phyloP scores from a whole-genome alignment of 1,140 invertebrate genomes.

The Plodia interpunctella region DNA sequence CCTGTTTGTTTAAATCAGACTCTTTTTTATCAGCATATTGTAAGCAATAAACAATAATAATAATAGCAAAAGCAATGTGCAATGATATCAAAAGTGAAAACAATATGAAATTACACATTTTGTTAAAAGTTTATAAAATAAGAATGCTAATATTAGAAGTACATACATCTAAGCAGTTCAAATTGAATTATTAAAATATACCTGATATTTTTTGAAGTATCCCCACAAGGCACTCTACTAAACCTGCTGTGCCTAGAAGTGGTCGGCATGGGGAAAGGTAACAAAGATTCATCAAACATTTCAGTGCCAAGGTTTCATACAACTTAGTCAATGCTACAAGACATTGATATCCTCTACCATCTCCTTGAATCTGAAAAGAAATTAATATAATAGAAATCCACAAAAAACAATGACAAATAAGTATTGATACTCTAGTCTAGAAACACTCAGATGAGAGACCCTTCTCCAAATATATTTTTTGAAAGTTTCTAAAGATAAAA shows the following conservation, averaged over 20 bases:
- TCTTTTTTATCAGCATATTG: no score
- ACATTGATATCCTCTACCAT: constrained; percentile 69
- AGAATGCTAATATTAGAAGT: no score
- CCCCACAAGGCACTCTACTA: constrained; percentile 64
- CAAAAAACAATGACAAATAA: not conserved
- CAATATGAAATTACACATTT: no score
- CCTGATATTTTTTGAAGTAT: constrained; percentile 58
- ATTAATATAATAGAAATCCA: constrained; percentile 10
- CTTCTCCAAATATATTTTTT: no score
- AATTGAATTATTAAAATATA: constrained; percentile 26
- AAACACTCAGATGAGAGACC: no score
- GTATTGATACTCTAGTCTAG: constrained; percentile 12
- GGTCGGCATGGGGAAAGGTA: constrained; percentile 57
- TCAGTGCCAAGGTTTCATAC: constrained; percentile 60
- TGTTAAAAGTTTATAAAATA: no score
- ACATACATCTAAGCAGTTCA: no score
- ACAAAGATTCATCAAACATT: constrained; percentile 70
- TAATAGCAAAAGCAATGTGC: no score
- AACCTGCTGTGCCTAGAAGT: constrained; percentile 57
- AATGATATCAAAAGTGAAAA: no score
- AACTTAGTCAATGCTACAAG: constrained; percentile 61
- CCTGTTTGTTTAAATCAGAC: no score
- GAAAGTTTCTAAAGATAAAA: no score
- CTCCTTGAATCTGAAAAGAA: constrained; percentile 64
- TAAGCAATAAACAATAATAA: no score